Percentiles rank a stretch among this genome's conserved stretches.
Evolutionary conservation across 2,113 vertebrate genomes (phyloP).

Genomic region (Heterotis niloticus): DNA sequence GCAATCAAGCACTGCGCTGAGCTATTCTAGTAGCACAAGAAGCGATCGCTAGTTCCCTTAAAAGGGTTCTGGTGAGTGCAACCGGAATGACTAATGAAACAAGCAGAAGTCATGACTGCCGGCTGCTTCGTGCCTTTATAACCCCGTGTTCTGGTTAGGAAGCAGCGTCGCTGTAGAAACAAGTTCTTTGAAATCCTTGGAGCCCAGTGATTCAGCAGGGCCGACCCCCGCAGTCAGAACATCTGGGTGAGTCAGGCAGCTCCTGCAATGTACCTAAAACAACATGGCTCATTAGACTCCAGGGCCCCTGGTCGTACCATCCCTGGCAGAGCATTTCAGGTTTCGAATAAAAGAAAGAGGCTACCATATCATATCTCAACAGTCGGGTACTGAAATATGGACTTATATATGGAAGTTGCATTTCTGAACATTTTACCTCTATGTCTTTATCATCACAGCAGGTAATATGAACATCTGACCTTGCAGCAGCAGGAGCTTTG

Average conservation of each 20-base stretch:
- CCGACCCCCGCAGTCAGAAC: conserved; percentile 6
- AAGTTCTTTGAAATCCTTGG: conserved; percentile 11
- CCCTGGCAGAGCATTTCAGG: background rate
- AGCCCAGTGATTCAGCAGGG: conserved; percentile 2
- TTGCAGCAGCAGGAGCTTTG: background rate
- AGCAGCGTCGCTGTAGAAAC: background rate
- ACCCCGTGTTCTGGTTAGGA: background rate
- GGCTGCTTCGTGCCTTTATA: background rate
- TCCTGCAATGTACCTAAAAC: conserved; percentile 7
- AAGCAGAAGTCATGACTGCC: background rate
- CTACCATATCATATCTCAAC: too few species aligned
- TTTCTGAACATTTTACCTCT: background rate
- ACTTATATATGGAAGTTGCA: background rate
- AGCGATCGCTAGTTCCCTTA: background rate
- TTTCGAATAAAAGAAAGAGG: conserved; percentile 7
- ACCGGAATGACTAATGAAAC: conserved; percentile 10
- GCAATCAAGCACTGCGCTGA: conserved; percentile 17
- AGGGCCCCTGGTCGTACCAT: background rate
- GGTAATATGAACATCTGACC: background rate
- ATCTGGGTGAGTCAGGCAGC: conserved; percentile 12
- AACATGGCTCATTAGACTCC: background rate
- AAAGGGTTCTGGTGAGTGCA: background rate
- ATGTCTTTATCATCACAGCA: background rate
- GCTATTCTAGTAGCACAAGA: conserved; percentile 5
- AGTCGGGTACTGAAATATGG: background rate